Base-by-base conservation (phyloP, 1,140 invertebrate genomes). In the Micrasema minimum region DNA sequence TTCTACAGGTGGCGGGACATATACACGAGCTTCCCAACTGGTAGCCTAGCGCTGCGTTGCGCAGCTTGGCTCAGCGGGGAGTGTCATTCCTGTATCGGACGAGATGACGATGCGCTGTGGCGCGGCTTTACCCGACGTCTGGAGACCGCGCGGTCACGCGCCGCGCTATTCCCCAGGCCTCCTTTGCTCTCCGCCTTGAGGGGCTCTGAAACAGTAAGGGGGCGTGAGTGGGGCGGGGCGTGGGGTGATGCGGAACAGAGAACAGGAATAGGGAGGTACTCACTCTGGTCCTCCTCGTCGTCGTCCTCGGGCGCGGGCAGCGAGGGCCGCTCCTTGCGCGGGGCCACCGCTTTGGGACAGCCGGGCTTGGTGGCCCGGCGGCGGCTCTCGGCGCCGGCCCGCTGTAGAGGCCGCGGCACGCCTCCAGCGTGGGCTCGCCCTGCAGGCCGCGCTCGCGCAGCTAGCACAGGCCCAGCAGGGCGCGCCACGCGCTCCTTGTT, bases 51-150 rank as follows among this genome's bases (percentile, higher is more conserved):
- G 73, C 37, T 51, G 51, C n/a, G 31, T 61, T n/a, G 38, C 70
- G 62, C 48, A 75, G 70, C 64, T 72, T 75, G 70, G 70, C 66
- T 72, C 12, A 75, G 70, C n/a, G n/a, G 14, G 73, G 73, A 14
- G 73, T 69, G 57, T 84, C 83, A 79, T 85, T n/a, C n/a, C 83
- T 78, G 84, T 82, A 78, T 85, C 83, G 0, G 81, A 83, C 10
- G 82, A 84, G 74, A 85, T 85, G 11, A 84, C 82, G 76, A 84
- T 85, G 69, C 81, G 81, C 75, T 84, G 81, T 0, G 82, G 81
- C 82, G 81, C 69, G 82, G 82, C 78, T 83, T n/a, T 83, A 55
- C 81, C 81, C 67, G 82, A 82, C 46, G 83, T 85, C 71, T 83
- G 82, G n/a, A n/a, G n/a, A 45, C 83, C 83, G 69, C 83, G 81